Conservation (phyloP, 2,888 invertebrate species). For the Therioaphis trifolii region DNA sequence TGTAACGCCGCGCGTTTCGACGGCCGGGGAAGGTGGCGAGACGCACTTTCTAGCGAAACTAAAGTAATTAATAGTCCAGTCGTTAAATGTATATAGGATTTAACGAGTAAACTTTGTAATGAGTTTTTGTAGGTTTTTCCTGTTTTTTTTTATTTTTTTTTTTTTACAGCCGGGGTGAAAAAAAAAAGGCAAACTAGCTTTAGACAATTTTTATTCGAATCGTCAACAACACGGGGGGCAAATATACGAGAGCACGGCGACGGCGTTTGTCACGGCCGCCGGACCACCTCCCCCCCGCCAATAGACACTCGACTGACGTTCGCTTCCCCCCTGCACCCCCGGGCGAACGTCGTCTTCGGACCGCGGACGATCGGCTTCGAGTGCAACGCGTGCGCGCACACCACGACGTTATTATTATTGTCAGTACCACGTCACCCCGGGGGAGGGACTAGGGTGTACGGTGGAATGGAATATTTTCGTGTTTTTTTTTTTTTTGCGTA, state of each 20-base stretch:
- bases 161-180: neutral
- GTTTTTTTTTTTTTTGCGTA: no score
- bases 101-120: constrained; percentile 62
- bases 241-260: no score
- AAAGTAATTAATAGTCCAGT: constrained; percentile 62
- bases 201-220: constrained; percentile 48
- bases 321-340: no score
- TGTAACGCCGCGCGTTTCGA: constrained; percentile 36
- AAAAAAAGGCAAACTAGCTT: constrained; percentile 44
- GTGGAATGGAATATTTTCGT: no score
- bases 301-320: no score
- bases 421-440: no score
- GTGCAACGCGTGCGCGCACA: no score
- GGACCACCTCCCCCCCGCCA: no score
- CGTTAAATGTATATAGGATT: constrained; percentile 60
- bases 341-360: no score
- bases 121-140: constrained; percentile 54
- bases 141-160: neutral
- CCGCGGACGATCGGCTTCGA: no score
- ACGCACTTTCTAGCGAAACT: constrained; percentile 58
- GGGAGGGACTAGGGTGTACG: no score
- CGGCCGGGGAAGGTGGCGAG: neutral
- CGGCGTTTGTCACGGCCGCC: neutral
- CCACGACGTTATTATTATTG: no score
- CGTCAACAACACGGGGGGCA: constrained; percentile 17